A percentile compares a stretch with the other conserved stretches of the same genome.
These are phyloP conservation scores for Agrochola lychnidis DNA, from an alignment of 2,888 invertebrate species.

Conservation along the genomic window DNA sequence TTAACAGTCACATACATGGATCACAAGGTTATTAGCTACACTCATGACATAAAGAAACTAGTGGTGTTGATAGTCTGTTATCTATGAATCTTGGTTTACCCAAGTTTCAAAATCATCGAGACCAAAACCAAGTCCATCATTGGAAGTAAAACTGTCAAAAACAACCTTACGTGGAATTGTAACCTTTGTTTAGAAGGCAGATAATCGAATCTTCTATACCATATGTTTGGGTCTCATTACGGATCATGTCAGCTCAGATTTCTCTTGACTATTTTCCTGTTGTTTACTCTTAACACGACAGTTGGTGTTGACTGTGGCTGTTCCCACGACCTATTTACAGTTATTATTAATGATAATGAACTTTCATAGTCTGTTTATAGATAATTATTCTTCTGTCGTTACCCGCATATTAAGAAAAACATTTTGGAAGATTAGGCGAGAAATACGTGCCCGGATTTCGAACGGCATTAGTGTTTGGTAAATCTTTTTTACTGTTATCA, in stretches of 20 bases:
- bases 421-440: constrained; percentile 17
- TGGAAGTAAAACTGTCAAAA: not conserved
- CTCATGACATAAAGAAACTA: not conserved
- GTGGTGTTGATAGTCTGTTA: not conserved
- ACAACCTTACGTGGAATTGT: not conserved
- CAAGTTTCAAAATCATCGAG: not conserved
- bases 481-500: not conserved
- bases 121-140: not conserved
- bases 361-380: constrained; percentile 33
- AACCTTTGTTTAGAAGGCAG: not conserved
- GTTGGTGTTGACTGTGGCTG: constrained; percentile 28
- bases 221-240: constrained; percentile 15
- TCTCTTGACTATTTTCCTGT: constrained; percentile 33
- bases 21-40: not conserved
- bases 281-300: constrained; percentile 39
- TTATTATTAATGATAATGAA: constrained; percentile 41
- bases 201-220: constrained; percentile 26
- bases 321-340: constrained; percentile 43
- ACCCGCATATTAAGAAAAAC: constrained; percentile 8
- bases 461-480: not conserved
- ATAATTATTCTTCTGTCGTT: constrained; percentile 25
- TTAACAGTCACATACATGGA: not conserved
- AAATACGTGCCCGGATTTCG: constrained; percentile 27
- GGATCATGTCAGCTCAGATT: constrained; percentile 38
- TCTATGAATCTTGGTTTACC: not conserved